Conservation (phyloP, 2,888 invertebrate species). For the Margaritifera margaritifera region DNA sequence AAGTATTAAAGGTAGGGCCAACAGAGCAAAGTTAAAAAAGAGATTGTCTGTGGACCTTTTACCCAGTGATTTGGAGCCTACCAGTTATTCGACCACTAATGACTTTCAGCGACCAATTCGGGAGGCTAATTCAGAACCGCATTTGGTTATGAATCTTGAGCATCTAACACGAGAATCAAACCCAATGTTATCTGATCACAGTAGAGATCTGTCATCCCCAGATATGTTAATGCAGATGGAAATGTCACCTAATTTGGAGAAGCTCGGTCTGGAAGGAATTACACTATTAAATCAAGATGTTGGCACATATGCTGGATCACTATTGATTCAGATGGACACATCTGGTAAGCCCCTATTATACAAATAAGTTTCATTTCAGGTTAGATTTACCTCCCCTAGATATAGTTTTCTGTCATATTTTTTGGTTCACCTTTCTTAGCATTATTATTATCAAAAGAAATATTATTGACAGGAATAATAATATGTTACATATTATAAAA, state of each 20-base stretch:
- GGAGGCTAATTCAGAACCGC: conserved; percentile 66
- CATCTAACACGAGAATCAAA: conserved; percentile 45
- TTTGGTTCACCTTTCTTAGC: too few relatives aligned
- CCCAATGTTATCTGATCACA: conserved; percentile 51
- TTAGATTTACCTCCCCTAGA: neutral
- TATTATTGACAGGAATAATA: too few relatives aligned
- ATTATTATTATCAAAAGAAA: too few relatives aligned
- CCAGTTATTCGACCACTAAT: conserved; percentile 32
- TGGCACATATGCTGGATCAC: conserved; percentile 8
- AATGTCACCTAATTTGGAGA: conserved; percentile 13
- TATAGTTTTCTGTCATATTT: too few relatives aligned
- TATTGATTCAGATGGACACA: conserved; percentile 59
- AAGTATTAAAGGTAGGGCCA: conserved; percentile 15
- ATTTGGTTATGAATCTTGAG: conserved; percentile 47
- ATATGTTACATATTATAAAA: too few relatives aligned
- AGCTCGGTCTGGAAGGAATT: neutral
- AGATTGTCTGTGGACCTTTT: conserved; percentile 62
- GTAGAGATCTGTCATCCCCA: conserved; percentile 46
- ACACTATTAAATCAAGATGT: neutral
- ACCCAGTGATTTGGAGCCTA: conserved; percentile 39
- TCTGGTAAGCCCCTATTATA: conserved; percentile 29
- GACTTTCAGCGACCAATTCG: conserved; percentile 48
- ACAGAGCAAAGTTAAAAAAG: conserved; percentile 49
- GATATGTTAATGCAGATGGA: conserved; percentile 61
- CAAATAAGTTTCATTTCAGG: conserved; percentile 16